Percentiles rank a stretch among this genome's conserved stretches.
These are phyloP conservation scores for Pogonomyrmex californicus DNA, from an alignment of 1,140 invertebrate species.

Conservation along the genomic window DNA sequence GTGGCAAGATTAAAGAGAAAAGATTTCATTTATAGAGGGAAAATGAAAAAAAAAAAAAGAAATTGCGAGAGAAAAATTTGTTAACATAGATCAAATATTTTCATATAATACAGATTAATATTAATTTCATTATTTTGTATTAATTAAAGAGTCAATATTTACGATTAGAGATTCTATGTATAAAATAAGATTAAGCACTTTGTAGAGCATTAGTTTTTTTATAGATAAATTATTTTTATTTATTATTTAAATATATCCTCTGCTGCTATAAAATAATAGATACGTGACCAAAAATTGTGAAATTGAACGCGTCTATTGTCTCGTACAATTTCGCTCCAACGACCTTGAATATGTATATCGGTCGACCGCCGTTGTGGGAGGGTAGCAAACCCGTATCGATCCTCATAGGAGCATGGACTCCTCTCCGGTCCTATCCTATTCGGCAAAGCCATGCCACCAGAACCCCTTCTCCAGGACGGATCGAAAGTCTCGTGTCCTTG, in stretches of 20 bases:
- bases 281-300: not conserved
- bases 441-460: conserved; percentile 32
- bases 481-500: conserved; percentile 70
- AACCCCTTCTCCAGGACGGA: conserved; percentile 59
- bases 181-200: not conserved
- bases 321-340: conserved; percentile 20
- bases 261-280: not conserved
- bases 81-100: not conserved
- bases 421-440: conserved; percentile 52
- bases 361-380: conserved; percentile 60
- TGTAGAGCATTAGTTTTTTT: not conserved
- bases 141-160: not conserved
- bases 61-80: not conserved
- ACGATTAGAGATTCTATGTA: not conserved
- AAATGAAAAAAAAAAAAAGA: not conserved
- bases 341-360: conserved; percentile 60
- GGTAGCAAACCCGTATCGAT: conserved; percentile 70
- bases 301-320: conserved; percentile 26
- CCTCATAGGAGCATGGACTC: conserved; percentile 24
- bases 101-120: not conserved
- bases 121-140: not conserved
- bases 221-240: not conserved
- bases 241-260: not conserved
- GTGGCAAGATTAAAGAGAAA: not conserved
- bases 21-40: not conserved